Evolutionary conservation across 1,140 invertebrate species (phyloP).

Genomic region (Laodelphax striatellus): DNA sequence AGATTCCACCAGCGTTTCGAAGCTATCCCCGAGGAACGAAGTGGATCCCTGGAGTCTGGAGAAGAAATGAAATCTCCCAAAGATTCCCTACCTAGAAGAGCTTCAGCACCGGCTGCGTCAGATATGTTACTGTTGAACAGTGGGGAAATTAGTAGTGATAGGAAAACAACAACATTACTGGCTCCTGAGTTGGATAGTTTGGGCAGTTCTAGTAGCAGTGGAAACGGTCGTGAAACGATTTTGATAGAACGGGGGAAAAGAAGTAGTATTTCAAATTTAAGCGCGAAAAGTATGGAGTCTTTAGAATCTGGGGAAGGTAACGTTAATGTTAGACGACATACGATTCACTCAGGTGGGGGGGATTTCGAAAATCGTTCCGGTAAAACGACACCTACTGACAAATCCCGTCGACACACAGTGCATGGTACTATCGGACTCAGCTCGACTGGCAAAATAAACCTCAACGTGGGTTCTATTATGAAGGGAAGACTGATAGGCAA

Average conservation of each 20-base stretch:
- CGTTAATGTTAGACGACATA: slow-evolving; percentile 1
- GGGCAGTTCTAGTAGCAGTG: neutral
- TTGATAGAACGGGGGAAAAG: too few species aligned
- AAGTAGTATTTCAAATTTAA: too few species aligned
- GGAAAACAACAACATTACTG: neutral
- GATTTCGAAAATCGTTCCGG: slow-evolving; percentile 6
- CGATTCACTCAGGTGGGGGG: slow-evolving; percentile 1
- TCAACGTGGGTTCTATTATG: slow-evolving; percentile 5
- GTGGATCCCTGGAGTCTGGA: slow-evolving; percentile 15
- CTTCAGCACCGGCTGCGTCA: neutral
- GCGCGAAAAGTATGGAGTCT: too few species aligned
- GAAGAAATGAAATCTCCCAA: slow-evolving; percentile 2
- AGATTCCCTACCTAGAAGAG: neutral
- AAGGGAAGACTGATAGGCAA: slow-evolving; percentile 12
- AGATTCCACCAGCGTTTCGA: slow-evolving; percentile 20
- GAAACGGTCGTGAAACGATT: neutral
- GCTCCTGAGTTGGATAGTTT: neutral
- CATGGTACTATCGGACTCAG: slow-evolving; percentile 6
- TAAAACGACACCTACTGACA: neutral
- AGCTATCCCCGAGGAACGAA: slow-evolving; percentile 23
- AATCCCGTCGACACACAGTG: slow-evolving; percentile 6
- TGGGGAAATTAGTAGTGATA: neutral
- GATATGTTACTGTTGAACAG: slow-evolving; percentile 9
- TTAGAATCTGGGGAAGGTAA: neutral
- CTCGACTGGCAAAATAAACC: slow-evolving; percentile 1